Evolutionary conservation across 2,113 vertebrate species (phyloP), one percentile per base, ranked within the genome.

Genomic region (Cinclus cinclus): DNA sequence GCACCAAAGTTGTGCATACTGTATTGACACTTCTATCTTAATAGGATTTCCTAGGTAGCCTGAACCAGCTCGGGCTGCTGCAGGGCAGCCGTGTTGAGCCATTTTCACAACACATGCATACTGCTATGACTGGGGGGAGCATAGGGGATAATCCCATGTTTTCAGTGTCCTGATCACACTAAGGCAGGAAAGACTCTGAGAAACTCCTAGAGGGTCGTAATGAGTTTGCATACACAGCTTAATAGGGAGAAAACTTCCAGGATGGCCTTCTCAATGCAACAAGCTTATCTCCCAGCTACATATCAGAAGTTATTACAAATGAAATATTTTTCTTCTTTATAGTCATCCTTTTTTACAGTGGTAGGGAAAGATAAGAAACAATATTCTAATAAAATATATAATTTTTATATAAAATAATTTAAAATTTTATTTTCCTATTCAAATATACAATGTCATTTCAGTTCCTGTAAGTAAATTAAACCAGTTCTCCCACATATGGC

Each of bases 1-100:
- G 65, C 80, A 94, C 81, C 69, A 41, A 95, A 95, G 86, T 87
- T 93, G 69, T 73, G 84, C 68, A 76, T 20, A 55, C 9, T 69
- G 73, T 81, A 90, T 71, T 58, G 89, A 77, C 89, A 90, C 87
- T 92, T 92, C 89, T 53, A 76, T 74, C 77, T 84, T 94, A 95
- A 95, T 71, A 97, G 90, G 85, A 96, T 95, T 96, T 96, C 35
- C 69, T 35, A 49, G 81, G 85, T 63, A 94, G 94, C 58, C 84
- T 19, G 0, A 92, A 90, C 73, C 76, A 95, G 91, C 73, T 92
- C 3, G 0, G 21, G 62, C 68, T 91, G 83, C 73, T 75, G 76
- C 71, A 75, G 64, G n/a, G 30, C 79, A 79, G 86, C 62, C 65
- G 83, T 7, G 23, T 52, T 13, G 27, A 91, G 60, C 22, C n/a